Conservation (phyloP, 2,888 invertebrate species). For the Liodrosophila aerea region DNA sequence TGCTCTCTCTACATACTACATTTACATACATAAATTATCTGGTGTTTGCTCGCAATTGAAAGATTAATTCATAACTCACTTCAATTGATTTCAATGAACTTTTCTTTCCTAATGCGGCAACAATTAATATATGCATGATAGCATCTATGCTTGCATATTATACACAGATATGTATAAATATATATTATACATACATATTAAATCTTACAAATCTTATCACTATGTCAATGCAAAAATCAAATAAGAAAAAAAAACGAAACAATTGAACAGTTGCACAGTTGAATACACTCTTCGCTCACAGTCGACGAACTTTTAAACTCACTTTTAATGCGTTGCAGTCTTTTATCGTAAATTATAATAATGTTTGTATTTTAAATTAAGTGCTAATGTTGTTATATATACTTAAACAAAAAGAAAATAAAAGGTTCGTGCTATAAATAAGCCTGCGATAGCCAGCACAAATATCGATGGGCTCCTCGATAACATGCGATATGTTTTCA, state of each 20-base stretch:
- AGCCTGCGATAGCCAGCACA: slow-evolving; percentile 35
- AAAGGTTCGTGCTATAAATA: slow-evolving; percentile 52
- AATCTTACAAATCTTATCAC: slow-evolving; percentile 31
- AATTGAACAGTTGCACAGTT: no score
- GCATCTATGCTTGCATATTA: neutral
- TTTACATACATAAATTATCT: no score
- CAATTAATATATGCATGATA: neutral
- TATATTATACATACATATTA: neutral
- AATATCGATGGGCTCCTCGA: slow-evolving; percentile 31
- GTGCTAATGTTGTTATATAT: slow-evolving; percentile 43
- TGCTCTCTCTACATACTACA: neutral
- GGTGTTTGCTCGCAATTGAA: no score
- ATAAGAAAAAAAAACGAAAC: neutral
- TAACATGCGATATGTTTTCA: neutral
- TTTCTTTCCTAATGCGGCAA: neutral
- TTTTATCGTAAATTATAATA: slow-evolving; percentile 9
- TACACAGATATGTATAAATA: slow-evolving; percentile 13
- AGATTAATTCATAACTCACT: no score
- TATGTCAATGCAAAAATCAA: slow-evolving; percentile 20
- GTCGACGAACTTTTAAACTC: slow-evolving; percentile 3
- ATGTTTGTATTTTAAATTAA: slow-evolving; percentile 13
- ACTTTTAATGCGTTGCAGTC: slow-evolving; percentile 32
- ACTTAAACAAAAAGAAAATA: slow-evolving; percentile 53
- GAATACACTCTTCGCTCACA: no score
- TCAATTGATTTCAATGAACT: neutral